A percentile compares a stretch with the other conserved stretches of the same genome.
Conservation (phyloP, 2,797 vertebrate species). For the Catamblyrhynchus diadema region DNA sequence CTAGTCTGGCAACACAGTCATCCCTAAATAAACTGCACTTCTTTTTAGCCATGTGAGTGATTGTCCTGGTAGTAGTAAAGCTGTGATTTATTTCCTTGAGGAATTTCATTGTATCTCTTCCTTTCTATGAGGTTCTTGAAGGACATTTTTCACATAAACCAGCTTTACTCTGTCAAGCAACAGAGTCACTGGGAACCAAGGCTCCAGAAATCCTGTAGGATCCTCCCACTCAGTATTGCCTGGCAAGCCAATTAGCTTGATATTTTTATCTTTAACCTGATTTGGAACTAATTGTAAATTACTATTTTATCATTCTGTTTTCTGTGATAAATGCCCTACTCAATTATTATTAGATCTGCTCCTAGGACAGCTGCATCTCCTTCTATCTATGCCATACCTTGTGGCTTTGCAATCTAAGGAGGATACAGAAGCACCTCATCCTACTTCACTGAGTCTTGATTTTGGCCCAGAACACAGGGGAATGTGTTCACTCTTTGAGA, state of each 20-base stretch:
- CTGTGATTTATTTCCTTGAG: background rate
- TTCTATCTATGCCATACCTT: background rate
- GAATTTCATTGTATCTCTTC: conserved; percentile 5
- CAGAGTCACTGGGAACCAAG: conserved; percentile 30
- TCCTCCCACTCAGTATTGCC: conserved; percentile 35
- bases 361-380: conserved; percentile 21
- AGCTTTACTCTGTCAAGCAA: background rate
- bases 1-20: background rate
- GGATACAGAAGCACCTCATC: background rate
- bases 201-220: conserved; percentile 42
- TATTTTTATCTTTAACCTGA: conserved; percentile 71
- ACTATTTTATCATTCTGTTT: conserved; percentile 62
- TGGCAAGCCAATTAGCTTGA: conserved; percentile 60
- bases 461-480: background rate
- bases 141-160: conserved; percentile 26
- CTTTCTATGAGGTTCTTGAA: background rate
- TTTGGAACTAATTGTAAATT: conserved; percentile 65
- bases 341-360: conserved; percentile 54
- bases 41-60: background rate
- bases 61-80: background rate
- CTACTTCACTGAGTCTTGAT: background rate
- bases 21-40: background rate
- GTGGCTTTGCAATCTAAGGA: background rate
- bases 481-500: background rate
- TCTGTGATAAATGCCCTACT: conserved; percentile 55